Evolutionary conservation across 2,888 invertebrate genomes (phyloP), one percentile per base, ranked within the genome.

Genomic region (Zonitis immaculata): DNA sequence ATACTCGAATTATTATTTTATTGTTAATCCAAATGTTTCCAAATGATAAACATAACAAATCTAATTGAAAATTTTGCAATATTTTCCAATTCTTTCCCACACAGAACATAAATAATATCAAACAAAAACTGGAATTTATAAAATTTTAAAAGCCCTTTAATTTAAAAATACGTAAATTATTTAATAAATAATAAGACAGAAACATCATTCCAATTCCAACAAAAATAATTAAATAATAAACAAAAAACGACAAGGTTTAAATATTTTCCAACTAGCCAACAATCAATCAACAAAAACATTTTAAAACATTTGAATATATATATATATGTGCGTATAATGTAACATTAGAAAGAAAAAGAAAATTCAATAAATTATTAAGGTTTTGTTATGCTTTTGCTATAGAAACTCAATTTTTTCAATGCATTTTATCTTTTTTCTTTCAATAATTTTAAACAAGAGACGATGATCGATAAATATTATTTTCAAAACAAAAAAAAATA

Each of bases 41-140:
- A 12, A 28, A 12, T 16, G 28, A 46, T 18, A 46, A 46, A 46
- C 26, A 28, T 18, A 16, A n/a, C n/a, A n/a, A 20, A 8, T 12
- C n/a, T 46, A 20, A 27, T 32, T 44, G 20, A 47, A 47, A 52
- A 44, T 42, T 49, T 49, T 44, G 52, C 43, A 44, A 39, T 35
- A 51, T 48, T 42, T 32, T 32, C 7, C 14, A 14, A 32, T 14
- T 14, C n/a, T n/a, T n/a, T 22, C 22, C 22, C 22, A 3, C 6
- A 26, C 26, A 6, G 26, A 26, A 26, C 8, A 26, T 6, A 39
- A 6, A 39, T 2, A 8, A 18, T 1, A 18, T 9, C 5, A 35
- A 35, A 35, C 16, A 35, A 35, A 3, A 22, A 35, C 16, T 35
- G 14, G 1, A 5, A 7, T 16, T 35, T 35, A 16, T 35, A 16